A percentile compares a stretch with the other conserved stretches of the same genome.
These are phyloP conservation scores for Arctia plantaginis DNA, from an alignment of 2,888 invertebrate species.

Conservation along the genomic window DNA sequence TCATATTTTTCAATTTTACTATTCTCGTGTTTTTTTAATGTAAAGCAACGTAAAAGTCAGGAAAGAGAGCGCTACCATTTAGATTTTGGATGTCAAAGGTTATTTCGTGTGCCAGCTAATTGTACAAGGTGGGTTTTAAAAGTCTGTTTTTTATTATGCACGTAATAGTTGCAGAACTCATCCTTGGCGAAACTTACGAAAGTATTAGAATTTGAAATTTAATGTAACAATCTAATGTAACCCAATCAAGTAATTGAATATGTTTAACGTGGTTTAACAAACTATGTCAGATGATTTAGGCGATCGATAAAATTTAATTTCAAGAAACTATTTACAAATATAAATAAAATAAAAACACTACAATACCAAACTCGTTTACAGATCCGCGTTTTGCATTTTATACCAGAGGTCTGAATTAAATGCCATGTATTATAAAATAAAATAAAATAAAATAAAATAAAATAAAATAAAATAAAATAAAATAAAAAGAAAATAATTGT, in stretches of 20 bases:
- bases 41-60: background rate
- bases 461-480: background rate
- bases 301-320: background rate
- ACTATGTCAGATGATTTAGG: background rate
- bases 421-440: background rate
- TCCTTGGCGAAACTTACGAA: constrained; percentile 61
- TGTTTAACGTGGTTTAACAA: constrained; percentile 8
- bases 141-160: constrained; percentile 48
- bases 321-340: background rate
- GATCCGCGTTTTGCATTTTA: background rate
- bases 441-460: background rate
- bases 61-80: constrained; percentile 29
- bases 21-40: background rate
- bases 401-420: background rate
- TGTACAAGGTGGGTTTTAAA: constrained; percentile 56
- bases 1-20: background rate
- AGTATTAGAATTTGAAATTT: constrained; percentile 36
- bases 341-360: background rate
- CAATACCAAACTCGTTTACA: background rate
- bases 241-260: constrained; percentile 17
- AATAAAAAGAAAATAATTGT: background rate
- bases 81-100: constrained; percentile 66
- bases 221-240: constrained; percentile 20
- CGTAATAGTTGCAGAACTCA: constrained; percentile 48
- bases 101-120: constrained; percentile 69